Percentiles rank a stretch among this genome's conserved stretches.
These are phyloP conservation scores for Craterocephalus amniculus DNA, from an alignment of 2,797 vertebrate species.

Conservation along the genomic window DNA sequence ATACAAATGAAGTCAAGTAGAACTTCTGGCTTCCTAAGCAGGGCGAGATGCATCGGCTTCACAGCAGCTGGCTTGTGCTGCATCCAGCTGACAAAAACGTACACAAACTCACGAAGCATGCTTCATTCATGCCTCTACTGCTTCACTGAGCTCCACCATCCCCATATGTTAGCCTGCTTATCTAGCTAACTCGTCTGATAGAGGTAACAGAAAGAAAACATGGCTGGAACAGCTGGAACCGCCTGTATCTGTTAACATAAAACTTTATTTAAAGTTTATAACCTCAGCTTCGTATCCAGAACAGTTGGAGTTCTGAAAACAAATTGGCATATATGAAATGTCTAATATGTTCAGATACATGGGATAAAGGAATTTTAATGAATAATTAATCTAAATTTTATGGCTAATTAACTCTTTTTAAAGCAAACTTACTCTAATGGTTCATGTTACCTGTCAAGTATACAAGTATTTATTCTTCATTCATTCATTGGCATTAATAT, in stretches of 20 bases:
- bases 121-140: constrained; percentile 34
- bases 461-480: no score
- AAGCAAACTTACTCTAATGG: no score
- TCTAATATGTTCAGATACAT: no score
- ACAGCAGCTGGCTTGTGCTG: constrained; percentile 45
- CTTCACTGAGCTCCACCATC: constrained; percentile 29
- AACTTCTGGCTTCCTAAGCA: constrained; percentile 39
- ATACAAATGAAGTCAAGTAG: constrained; percentile 15
- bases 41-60: constrained; percentile 48
- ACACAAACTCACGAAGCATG: constrained; percentile 14
- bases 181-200: constrained; percentile 37
- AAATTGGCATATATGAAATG: no score
- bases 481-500: no score
- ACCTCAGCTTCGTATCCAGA: no score
- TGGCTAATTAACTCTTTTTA: no score
- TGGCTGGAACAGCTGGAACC: neutral
- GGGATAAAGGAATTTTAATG: no score
- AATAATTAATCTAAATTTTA: no score
- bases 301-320: no score
- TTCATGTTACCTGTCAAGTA: no score
- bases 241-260: neutral
- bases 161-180: constrained; percentile 35
- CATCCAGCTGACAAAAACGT: constrained; percentile 31
- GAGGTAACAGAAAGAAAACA: neutral
- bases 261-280: no score